Evolutionary conservation across 2,797 vertebrate genomes (phyloP).

Genomic region (Enteromius trimaculatus): DNA sequence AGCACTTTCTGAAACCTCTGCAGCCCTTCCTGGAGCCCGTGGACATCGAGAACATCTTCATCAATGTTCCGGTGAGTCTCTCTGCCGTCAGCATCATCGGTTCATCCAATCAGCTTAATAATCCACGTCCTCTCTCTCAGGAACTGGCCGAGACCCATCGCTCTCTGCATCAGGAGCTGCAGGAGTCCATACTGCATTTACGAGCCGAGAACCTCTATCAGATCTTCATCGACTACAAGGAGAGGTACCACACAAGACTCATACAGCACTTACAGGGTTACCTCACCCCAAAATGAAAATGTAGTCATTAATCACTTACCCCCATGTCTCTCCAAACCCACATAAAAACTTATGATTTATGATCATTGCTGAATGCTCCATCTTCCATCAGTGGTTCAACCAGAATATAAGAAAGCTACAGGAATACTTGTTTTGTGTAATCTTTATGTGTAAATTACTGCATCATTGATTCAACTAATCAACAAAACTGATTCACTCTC

Average conservation of each 20-base stretch:
- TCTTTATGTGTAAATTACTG: not conserved
- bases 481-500: not conserved
- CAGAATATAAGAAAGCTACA: no score
- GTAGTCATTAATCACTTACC: no score
- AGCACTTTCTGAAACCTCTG: constrained; percentile 92
- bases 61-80: constrained; percentile 84
- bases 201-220: constrained; percentile 79
- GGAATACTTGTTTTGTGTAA: no score
- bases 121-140: constrained; percentile 63
- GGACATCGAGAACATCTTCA: constrained; percentile 90
- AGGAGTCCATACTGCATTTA: constrained; percentile 69
- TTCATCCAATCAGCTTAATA: not conserved
- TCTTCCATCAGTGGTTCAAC: no score
- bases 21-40: constrained; percentile 79
- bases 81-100: not conserved
- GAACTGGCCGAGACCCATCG: constrained; percentile 83
- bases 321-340: no score
- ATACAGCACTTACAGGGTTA: not conserved
- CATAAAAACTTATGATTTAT: no score
- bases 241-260: constrained; percentile 74
- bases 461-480: not conserved
- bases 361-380: no score
- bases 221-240: constrained; percentile 89
- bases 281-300: no score
- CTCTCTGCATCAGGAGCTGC: constrained; percentile 80